Conservation (phyloP, 92 coral and sea anemone species). For the Heliopora coerulea region DNA sequence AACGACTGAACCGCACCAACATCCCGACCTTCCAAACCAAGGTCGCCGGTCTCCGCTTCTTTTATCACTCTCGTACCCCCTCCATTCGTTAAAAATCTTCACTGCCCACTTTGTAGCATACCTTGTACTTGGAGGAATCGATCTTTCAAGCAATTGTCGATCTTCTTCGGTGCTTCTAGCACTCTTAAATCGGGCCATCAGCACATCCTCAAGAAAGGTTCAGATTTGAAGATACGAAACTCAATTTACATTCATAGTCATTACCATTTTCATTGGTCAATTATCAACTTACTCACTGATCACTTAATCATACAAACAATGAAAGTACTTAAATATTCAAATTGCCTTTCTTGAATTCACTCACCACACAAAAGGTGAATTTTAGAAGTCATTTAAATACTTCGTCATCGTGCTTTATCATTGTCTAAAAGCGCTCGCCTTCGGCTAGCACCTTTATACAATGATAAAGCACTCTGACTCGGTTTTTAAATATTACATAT, state of each 20-base stretch:
- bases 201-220: not conserved
- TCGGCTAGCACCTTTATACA: slow-evolving; percentile 42
- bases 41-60: too few relatives aligned
- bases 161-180: slow-evolving; percentile 12
- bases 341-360: not conserved
- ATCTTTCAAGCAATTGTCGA: not conserved
- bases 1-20: too few relatives aligned
- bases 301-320: too few relatives aligned
- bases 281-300: too few relatives aligned
- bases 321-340: too few relatives aligned
- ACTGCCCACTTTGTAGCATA: slow-evolving; percentile 20
- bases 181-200: slow-evolving; percentile 2
- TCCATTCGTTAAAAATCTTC: slow-evolving; percentile 13
- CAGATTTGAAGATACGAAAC: too few relatives aligned
- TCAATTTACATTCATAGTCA: too few relatives aligned
- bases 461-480: slow-evolving; percentile 38
- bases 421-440: slow-evolving; percentile 35
- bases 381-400: slow-evolving; percentile 37
- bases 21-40: too few relatives aligned
- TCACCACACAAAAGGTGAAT: not conserved
- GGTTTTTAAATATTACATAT: too few relatives aligned
- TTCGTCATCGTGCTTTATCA: slow-evolving; percentile 42
- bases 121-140: slow-evolving; percentile 5
- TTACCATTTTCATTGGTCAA: too few relatives aligned
- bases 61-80: not conserved